Conservation (phyloP, 2,888 invertebrate genomes). For the Heliconius ethilla region DNA sequence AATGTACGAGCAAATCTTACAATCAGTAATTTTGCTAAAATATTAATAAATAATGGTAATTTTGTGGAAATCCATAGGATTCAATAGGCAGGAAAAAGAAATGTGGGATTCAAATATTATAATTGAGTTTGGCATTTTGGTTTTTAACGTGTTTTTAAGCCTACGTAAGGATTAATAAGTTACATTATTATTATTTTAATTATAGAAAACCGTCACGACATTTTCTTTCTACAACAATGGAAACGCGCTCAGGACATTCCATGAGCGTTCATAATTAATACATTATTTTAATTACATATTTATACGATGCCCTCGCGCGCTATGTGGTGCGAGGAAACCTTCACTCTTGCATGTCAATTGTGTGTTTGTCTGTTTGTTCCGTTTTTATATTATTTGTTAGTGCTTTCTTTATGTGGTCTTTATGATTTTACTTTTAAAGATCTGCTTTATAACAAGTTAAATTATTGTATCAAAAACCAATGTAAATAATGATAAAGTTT, state of each 20-base stretch:
- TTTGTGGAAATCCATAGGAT: too few species aligned
- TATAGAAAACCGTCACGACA: neutral
- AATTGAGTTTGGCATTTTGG: too few species aligned
- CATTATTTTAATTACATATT: conserved; percentile 38
- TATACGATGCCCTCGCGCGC: conserved; percentile 40
- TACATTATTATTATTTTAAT: neutral
- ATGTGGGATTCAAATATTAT: too few species aligned
- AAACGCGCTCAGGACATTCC: conserved; percentile 27
- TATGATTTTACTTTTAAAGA: too few species aligned
- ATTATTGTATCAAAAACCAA: too few species aligned
- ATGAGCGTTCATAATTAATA: conserved; percentile 35
- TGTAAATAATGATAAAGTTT: too few species aligned
- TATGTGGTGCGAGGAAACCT: conserved; percentile 11
- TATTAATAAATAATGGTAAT: too few species aligned
- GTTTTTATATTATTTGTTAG: too few species aligned
- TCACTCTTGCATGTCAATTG: neutral
- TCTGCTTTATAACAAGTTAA: too few species aligned
- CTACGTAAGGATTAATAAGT: neutral
- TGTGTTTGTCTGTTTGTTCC: neutral
- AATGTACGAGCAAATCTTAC: neutral
- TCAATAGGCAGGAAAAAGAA: too few species aligned
- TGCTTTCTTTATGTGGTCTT: too few species aligned
- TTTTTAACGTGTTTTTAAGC: neutral
- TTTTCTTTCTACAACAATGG: conserved; percentile 24
- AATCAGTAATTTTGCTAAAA: neutral